Evolutionary conservation across 2,797 vertebrate genomes (phyloP).

Genomic region (Anisognathus igniventris): DNA sequence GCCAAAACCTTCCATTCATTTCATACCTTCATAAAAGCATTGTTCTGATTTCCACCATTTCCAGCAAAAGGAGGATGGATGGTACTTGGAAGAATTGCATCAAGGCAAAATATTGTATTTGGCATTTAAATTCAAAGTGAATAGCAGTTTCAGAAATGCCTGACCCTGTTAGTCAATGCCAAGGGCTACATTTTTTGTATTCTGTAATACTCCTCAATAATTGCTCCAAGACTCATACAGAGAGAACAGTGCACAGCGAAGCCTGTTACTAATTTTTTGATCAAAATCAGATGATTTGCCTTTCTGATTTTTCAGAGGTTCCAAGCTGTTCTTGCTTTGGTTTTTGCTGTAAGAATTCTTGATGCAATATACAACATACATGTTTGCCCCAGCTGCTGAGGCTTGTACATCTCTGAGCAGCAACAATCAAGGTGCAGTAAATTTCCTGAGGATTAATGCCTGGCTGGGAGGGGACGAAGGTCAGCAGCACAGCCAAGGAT

Average conservation of each 20-base stretch:
- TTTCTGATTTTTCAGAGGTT: not conserved
- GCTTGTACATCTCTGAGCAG: not conserved
- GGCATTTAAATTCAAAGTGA: not conserved
- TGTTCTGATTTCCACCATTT: not conserved
- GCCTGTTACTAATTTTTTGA: not conserved
- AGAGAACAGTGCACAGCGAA: not conserved
- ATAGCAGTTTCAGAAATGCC: not conserved
- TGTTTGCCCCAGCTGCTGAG: not conserved
- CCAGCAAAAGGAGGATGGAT: not conserved
- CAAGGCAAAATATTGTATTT: conserved; percentile 19
- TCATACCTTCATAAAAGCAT: not conserved
- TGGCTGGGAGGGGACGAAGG: not conserved
- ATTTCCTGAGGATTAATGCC: conserved; percentile 19
- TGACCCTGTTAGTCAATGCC: not conserved
- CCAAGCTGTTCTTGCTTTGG: not conserved
- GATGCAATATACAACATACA: not conserved
- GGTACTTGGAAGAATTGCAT: not conserved
- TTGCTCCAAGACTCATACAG: not conserved
- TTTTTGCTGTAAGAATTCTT: not conserved
- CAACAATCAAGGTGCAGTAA: not conserved
- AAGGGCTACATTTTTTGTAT: not conserved
- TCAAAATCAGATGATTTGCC: not conserved
- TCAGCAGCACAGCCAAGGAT: not conserved
- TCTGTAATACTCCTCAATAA: not conserved
- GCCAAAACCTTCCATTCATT: not conserved